Evolutionary conservation across 2,797 vertebrate species (phyloP).

Genomic region (Eulemur rubriventer): DNA sequence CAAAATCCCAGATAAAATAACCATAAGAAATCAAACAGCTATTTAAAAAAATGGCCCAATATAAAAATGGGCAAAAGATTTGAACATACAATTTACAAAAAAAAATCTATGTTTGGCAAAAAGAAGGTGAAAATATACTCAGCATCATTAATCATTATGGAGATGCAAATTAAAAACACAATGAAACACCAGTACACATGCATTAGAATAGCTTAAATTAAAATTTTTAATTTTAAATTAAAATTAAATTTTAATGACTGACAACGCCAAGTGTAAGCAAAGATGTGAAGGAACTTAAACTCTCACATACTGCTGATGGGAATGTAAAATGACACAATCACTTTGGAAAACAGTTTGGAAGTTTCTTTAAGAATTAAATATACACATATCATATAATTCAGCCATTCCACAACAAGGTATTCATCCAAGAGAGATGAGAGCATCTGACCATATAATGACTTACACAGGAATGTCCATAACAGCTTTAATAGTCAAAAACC

Average conservation of each 20-base stretch:
- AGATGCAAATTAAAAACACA: background rate
- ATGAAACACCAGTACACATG: background rate
- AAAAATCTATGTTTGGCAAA: background rate
- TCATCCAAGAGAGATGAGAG: background rate
- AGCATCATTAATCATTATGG: background rate
- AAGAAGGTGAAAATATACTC: background rate
- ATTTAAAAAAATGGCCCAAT: background rate
- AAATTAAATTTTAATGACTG: background rate
- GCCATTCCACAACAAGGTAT: background rate
- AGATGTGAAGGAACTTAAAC: background rate
- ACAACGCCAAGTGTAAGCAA: background rate
- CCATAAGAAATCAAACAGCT: background rate
- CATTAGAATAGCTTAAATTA: background rate
- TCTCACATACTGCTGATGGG: no score
- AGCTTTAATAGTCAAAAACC: background rate
- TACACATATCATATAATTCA: background rate
- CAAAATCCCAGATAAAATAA: background rate
- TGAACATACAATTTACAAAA: background rate
- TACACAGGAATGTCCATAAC: background rate
- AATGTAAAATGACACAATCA: background rate
- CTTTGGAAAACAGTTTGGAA: background rate
- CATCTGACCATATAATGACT: background rate
- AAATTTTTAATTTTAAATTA: background rate
- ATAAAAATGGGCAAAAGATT: background rate
- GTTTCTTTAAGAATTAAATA: background rate